Base-by-base conservation (phyloP, 2,888 invertebrate species). In the Hecatera dysodea region DNA sequence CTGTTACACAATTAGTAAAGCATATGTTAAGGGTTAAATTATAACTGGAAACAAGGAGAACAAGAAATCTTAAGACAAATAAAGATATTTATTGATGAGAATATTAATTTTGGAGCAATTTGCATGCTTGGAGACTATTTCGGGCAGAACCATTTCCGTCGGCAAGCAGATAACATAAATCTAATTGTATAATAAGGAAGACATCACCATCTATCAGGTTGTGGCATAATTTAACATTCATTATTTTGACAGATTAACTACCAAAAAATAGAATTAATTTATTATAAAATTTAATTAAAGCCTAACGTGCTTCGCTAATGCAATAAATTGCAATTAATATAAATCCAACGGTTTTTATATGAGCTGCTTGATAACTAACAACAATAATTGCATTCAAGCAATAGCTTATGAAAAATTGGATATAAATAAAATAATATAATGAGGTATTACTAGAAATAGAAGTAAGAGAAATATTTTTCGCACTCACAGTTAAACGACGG, bases 401-500 rank as follows among this genome's bases (percentile, higher is more conserved):
- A 69, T 63, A 67, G 50, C 22, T 71, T 55, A 67, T 79, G 11
- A 61, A 82, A 39, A 46, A 66, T 27, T 56, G 48, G 29, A 65
- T 55, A 46, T 52, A 59, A 63, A 53, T 61, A 42, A 55, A 67
- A 52, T 9, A 60, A 39, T 61, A 33, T 65, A 50, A 80, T 70
- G 50, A 53, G 22, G 64, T 29, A 77, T 71, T 62, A 52, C 29
- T 64, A 56, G 57, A 70, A 72, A 62, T 62, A 66, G 11, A 39
- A 48, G 48, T 15, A 17, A 68, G 70, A 68, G 39, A 61, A 52
- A 67, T 72, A 70, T 53, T 67, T 77, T 72, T 65, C 29, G 67
- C 69, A 86, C 84, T 84, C 64, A 84, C 84, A 62, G 75, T 78
- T 59, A 53, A 59, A 65, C 44, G 71, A 67, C 44, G 50, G 64